Conservation (phyloP, 2,113 vertebrate species). For the Rhinoptilus africanus region DNA sequence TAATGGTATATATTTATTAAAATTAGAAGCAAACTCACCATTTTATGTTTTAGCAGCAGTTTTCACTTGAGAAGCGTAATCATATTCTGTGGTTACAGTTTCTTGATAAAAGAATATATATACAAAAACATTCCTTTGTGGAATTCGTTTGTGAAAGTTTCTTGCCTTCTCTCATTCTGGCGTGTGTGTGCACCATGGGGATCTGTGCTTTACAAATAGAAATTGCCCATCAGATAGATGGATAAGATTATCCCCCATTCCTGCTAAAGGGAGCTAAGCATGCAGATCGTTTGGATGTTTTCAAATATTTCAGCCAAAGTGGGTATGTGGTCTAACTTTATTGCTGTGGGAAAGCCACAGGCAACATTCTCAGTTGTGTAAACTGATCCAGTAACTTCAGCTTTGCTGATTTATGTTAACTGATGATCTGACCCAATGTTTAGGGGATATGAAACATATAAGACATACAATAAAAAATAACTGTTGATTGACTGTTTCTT, state of each 20-base stretch:
- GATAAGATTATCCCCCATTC: constrained; percentile 7
- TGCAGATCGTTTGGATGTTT: constrained; percentile 25
- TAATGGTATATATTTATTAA: background rate
- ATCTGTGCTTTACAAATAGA: background rate
- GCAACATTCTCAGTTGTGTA: constrained; percentile 46
- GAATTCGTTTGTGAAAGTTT: background rate
- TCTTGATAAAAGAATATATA: background rate
- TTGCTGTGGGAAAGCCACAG: constrained; percentile 60
- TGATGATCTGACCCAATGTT: constrained; percentile 30
- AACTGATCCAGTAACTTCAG: constrained; percentile 43
- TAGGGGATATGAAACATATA: constrained; percentile 35
- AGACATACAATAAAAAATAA: background rate
- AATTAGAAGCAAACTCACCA: background rate
- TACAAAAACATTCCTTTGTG: background rate
- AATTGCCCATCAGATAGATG: background rate
- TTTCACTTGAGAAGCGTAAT: background rate
- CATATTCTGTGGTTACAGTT: background rate
- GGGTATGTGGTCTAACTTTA: constrained; percentile 55
- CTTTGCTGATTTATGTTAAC: constrained; percentile 51
- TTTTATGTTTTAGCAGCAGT: background rate
- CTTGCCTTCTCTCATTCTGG: background rate
- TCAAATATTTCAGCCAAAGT: constrained; percentile 37
- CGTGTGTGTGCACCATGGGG: background rate
- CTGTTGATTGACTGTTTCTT: background rate
- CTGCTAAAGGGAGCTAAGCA: background rate